Evolutionary conservation across 2,797 vertebrate species (phyloP).

Genomic region (Carcharodon carcharias): DNA sequence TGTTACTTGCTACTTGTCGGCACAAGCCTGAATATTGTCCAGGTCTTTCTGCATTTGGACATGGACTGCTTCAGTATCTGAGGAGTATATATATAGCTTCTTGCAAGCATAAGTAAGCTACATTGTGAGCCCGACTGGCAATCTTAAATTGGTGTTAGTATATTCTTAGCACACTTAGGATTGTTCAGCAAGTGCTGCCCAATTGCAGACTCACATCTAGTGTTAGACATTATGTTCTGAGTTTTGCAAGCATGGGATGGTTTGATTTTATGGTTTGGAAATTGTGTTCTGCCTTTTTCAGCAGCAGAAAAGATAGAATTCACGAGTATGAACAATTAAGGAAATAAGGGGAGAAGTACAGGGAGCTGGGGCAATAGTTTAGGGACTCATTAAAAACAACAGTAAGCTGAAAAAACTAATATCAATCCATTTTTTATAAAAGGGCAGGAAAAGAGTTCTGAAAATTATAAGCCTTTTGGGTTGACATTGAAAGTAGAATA

Average conservation of each 20-base stretch:
- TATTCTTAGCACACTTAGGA: too few species aligned
- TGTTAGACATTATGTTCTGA: too few species aligned
- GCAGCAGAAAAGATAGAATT: not conserved
- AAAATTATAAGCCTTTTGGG: not conserved
- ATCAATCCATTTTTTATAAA: not conserved
- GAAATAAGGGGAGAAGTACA: not conserved
- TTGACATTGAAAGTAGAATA: constrained; percentile 1
- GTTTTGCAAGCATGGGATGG: not conserved
- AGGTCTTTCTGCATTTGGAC: too few species aligned
- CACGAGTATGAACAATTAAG: not conserved
- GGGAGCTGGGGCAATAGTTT: not conserved
- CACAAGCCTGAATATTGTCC: too few species aligned
- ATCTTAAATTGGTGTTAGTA: too few species aligned
- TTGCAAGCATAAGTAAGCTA: too few species aligned
- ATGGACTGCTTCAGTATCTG: too few species aligned
- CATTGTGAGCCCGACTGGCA: too few species aligned
- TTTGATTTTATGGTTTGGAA: not conserved
- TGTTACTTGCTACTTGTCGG: too few species aligned
- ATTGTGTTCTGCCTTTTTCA: not conserved
- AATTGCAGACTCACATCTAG: too few species aligned
- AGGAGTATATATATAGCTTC: too few species aligned
- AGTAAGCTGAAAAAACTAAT: not conserved
- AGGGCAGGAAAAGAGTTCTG: not conserved
- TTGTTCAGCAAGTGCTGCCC: too few species aligned
- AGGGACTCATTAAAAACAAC: not conserved